Evolutionary conservation across 2,113 vertebrate species (phyloP).

Genomic region (Turnix velox): DNA sequence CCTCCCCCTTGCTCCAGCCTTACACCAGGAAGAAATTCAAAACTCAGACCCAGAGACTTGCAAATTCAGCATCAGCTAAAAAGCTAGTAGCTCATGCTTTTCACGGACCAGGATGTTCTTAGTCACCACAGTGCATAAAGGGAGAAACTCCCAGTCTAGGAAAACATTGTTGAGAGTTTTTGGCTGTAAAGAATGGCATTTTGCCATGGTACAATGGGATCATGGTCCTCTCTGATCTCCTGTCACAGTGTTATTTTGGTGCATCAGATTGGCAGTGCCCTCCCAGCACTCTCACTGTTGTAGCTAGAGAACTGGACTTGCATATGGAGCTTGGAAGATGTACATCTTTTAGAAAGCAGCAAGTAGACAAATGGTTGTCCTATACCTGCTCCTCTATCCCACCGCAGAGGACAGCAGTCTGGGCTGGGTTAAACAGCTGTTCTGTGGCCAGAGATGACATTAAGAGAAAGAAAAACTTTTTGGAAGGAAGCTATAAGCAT

Average conservation of each 20-base stretch:
- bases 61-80: neutral
- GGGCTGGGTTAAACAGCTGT: neutral
- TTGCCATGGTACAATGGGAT: no score
- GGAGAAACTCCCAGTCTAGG: neutral
- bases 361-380: neutral
- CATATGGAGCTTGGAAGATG: rapidly evolving
- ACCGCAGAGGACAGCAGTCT: neutral
- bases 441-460: neutral
- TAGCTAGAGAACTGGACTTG: neutral
- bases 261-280: neutral
- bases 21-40: neutral
- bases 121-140: neutral
- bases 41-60: neutral
- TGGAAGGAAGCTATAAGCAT: neutral
- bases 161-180: neutral
- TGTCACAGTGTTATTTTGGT: neutral
- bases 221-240: rapidly evolving
- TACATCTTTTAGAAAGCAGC: neutral
- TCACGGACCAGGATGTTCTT: neutral
- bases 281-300: neutral
- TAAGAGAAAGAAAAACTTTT: neutral
- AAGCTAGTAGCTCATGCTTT: neutral
- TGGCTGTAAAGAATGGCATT: no score
- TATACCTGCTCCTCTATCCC: neutral
- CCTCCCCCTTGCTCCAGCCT: neutral